Percentiles rank a stretch among this genome's conserved stretches.
Conservation (phyloP, 2,797 vertebrate species). For the Lepilemur septentrionalis region DNA sequence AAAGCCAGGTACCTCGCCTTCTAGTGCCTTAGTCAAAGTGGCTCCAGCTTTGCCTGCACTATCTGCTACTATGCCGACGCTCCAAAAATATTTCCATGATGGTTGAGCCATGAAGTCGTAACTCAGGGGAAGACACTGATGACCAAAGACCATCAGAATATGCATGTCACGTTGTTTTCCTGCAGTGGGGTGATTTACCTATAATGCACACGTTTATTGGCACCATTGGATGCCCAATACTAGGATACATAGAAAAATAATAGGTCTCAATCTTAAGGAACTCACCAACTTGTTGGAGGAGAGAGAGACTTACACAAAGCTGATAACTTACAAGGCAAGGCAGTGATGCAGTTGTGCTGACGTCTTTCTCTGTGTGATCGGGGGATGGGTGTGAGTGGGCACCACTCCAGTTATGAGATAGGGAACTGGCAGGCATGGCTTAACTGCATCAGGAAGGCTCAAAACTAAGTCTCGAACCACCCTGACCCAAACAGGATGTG, state of each 20-base stretch:
- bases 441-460: neutral
- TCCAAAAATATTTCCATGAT: neutral
- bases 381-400: neutral
- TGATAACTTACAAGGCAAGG: neutral
- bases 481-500: neutral
- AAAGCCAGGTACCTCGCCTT: no score
- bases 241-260: neutral
- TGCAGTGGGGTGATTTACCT: neutral
- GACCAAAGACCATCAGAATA: neutral
- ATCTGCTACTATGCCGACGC: neutral
- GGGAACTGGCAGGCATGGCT: neutral
- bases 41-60: neutral
- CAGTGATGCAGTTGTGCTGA: accelerated
- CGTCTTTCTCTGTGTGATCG: neutral
- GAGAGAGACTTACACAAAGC: neutral
- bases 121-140: neutral
- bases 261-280: neutral
- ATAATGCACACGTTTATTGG: neutral
- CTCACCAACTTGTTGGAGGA: accelerated
- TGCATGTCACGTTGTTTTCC: neutral
- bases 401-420: neutral
- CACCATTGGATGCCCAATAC: no score
- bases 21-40: neutral
- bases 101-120: neutral
- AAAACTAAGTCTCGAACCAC: neutral